Base-by-base conservation (phyloP, 2,797 vertebrate genomes). In the Sebastes steindachneri region DNA sequence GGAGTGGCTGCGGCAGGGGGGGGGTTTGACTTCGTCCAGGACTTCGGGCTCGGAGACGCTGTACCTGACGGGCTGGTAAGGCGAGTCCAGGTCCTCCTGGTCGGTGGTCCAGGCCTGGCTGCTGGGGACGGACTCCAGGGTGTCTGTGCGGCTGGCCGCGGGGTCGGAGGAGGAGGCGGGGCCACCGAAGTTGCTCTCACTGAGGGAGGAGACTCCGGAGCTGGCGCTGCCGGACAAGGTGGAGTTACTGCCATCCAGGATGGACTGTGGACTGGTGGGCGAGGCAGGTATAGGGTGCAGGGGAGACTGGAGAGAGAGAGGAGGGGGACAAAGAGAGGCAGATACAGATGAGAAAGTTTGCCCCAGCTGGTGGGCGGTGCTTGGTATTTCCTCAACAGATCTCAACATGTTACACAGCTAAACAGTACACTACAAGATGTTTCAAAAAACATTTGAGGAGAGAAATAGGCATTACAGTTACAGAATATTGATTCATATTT, bases 271-370 rank as follows among this genome's bases (percentile, higher is more conserved):
- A 95, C 97, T 98, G 93, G 97, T 98, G 90, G 97, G 98, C 21
- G 97, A 97, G 87, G 97, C 98, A 93, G 97, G 97, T 93, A 98
- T 97, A 79, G 97, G 97, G 77, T 97, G 97, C 73, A 98, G 96
- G 79, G 97, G 97, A 29, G 97, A 97, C 97, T 98, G 92, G 80
- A 72, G 71, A 48, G 67, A 73, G 69, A 72, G 69, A 19, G 59
- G 29, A 17, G 15, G 58, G 54, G 23, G 23, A 12, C 11, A 57
- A 7, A 21, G 21, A 54, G 51, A 54, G n/a, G 51, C n/a, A 23
- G 51, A 54, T 23, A 54, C 51, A 54, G 51, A 41, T 41, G 37
- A 41, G 37, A 41, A 41, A 15, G 14, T 41, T 41, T 41, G 37
- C 37, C 0, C 37, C 37, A 10, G 37, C 37, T 41, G 37, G 14